phyloP scores from a whole-genome alignment of 2,113 vertebrate genomes.

The Lepisosteus oculatus region DNA sequence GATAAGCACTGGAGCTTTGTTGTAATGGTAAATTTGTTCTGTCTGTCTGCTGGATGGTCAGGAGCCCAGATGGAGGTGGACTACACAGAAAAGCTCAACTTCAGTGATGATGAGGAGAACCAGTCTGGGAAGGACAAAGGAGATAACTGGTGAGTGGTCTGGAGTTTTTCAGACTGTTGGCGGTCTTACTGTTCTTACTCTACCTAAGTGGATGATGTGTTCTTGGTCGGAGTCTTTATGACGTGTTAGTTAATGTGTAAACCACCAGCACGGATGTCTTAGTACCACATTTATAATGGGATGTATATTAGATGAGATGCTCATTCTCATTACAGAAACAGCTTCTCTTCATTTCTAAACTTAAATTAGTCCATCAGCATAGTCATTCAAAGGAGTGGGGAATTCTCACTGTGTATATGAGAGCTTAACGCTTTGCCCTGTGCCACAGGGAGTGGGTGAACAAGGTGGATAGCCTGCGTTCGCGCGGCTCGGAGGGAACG shows the following conservation, averaged over 20 bases:
- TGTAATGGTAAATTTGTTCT: too few relatives aligned
- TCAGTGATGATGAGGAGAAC: constrained; percentile 97
- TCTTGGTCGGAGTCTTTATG: neutral
- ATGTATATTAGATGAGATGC: neutral
- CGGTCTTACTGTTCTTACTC: too few relatives aligned
- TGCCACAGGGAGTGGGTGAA: constrained; percentile 65
- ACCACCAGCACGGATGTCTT: too few relatives aligned
- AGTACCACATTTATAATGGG: neutral
- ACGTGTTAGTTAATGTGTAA: too few relatives aligned
- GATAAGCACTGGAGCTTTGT: too few relatives aligned
- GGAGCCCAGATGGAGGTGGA: constrained; percentile 98
- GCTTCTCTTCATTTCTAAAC: neutral
- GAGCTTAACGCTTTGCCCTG: neutral
- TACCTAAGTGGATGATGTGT: too few relatives aligned
- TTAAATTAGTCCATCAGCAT: too few relatives aligned
- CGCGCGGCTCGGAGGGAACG: constrained; percentile 66
- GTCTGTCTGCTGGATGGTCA: constrained; percentile 37
- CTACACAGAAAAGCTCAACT: constrained; percentile 96
- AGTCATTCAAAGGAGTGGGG: too few relatives aligned
- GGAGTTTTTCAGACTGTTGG: too few relatives aligned
- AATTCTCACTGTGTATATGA: too few relatives aligned
- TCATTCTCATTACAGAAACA: neutral
- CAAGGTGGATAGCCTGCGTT: constrained; percentile 69
- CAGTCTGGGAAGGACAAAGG: constrained; percentile 82
- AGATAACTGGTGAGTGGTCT: constrained; percentile 72